Base-by-base conservation (phyloP, 2,113 vertebrate genomes). In the Antennarius striatus region DNA sequence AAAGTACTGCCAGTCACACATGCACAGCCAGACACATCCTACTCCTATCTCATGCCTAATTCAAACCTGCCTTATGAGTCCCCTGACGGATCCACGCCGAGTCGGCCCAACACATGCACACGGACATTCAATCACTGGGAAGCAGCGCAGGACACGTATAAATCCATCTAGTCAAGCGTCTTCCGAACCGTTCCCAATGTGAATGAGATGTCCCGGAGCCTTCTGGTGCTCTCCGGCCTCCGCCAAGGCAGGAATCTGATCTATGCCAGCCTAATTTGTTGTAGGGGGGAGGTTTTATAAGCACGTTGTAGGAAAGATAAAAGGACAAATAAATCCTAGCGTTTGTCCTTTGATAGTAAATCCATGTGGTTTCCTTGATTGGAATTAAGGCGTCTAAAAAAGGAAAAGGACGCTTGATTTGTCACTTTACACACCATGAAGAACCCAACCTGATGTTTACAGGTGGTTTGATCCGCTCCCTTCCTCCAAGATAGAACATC, bases 41-140 rank as follows among this genome's bases (percentile, higher is more conserved):
- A 63, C 58, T 68, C 49, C 77, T 74, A 86, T 81, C 88, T 89
- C 84, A 88, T 86, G 88, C 72, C 88, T 91, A 89, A 90, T 90
- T 90, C 89, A 86, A 90, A 88, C 75, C 84, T 74, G 82, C 82
- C 89, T 91, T 89, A 91, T 81, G 89, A 89, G 84, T 90, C 90
- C 90, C 90, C 80, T 57, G 90, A 86, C 90, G 59, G 78, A 78
- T 66, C 80, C 75, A 59, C 79, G 56, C 77, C 51, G 77, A 82
- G 82, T 77, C 66, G 32, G 78, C 81, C 86, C 88, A 83, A 79
- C 90, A 86, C 90, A 91, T 91, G 90, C 89, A 89, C 86, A 85
- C 78, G 69, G 88, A 87, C 90, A 80, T 89, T 91, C 88, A 90
- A 91, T 91, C 90, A 91, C 86, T 5, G 45, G 47, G 47, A 83